These are phyloP conservation scores for Hiodon tergisus DNA, from an alignment of 2,113 vertebrate species.

Conservation along the genomic window DNA sequence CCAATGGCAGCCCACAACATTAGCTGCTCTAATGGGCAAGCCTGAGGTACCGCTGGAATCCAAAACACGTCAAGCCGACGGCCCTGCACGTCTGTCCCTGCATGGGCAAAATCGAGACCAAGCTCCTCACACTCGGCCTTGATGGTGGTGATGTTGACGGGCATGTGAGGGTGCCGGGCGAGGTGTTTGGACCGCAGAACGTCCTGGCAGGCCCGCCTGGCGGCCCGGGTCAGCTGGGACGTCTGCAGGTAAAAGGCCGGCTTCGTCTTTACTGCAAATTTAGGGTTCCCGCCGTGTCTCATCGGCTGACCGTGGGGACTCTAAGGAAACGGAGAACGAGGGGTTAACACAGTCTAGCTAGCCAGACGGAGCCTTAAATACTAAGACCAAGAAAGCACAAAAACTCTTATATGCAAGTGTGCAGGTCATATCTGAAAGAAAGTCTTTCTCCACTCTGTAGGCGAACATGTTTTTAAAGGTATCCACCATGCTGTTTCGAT, in stretches of 20 bases:
- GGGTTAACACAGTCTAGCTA: not conserved
- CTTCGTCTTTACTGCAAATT: constrained; percentile 91
- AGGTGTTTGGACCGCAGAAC: constrained; percentile 78
- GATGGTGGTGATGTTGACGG: constrained; percentile 88
- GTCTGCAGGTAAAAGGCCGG: constrained; percentile 94
- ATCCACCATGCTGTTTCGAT: constrained; percentile 82
- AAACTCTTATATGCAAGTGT: too few species aligned
- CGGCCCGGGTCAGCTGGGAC: constrained; percentile 76
- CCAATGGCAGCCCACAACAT: too few species aligned
- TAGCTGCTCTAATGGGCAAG: too few species aligned
- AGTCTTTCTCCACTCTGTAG: too few species aligned
- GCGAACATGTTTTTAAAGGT: not conserved
- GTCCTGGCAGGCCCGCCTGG: constrained; percentile 85
- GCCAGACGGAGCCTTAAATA: not conserved
- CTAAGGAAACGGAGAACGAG: constrained; percentile 46
- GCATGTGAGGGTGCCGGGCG: constrained; percentile 83
- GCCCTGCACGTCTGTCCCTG: not conserved
- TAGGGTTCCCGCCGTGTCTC: constrained; percentile 85
- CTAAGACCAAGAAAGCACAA: too few species aligned
- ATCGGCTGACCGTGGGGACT: constrained; percentile 81
- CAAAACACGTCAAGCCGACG: too few species aligned
- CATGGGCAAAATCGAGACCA: not conserved
- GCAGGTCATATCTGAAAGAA: too few species aligned
- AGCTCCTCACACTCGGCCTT: constrained; percentile 85
- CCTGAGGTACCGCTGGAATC: too few species aligned